A percentile compares a stretch with the other conserved stretches of the same genome.
Evolutionary conservation across 2,888 invertebrate species (phyloP).

Genomic region (Phania funesta): DNA sequence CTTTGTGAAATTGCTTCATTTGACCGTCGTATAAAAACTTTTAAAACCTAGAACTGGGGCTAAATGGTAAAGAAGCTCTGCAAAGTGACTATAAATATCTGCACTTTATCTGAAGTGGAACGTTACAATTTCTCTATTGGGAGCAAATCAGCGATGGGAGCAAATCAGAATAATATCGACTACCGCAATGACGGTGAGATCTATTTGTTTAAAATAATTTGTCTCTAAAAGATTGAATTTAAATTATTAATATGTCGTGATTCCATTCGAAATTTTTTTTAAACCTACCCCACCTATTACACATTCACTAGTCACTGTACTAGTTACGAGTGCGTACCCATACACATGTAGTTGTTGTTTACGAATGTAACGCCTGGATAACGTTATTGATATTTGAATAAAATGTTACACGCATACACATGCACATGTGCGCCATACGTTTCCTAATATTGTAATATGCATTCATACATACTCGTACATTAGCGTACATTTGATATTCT

Average conservation of each 20-base stretch:
- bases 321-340: neutral
- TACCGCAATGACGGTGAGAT: too few relatives aligned
- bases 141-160: too few relatives aligned
- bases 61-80: too few relatives aligned
- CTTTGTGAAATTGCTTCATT: too few relatives aligned
- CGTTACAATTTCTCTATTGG: too few relatives aligned
- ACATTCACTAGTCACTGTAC: conserved; percentile 3
- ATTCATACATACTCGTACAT: neutral
- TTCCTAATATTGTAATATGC: neutral
- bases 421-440: neutral
- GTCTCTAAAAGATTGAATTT: neutral
- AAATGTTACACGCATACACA: neutral
- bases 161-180: too few relatives aligned
- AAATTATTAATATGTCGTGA: neutral
- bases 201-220: too few relatives aligned
- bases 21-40: too few relatives aligned
- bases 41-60: too few relatives aligned
- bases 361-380: neutral
- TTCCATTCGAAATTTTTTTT: neutral
- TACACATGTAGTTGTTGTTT: neutral
- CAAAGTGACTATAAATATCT: too few relatives aligned
- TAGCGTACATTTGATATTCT: neutral
- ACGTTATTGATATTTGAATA: neutral
- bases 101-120: too few relatives aligned
- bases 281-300: conserved; percentile 4